Base-by-base conservation (phyloP, 2,888 invertebrate species). In the Chrysotoxum bicinctum region DNA sequence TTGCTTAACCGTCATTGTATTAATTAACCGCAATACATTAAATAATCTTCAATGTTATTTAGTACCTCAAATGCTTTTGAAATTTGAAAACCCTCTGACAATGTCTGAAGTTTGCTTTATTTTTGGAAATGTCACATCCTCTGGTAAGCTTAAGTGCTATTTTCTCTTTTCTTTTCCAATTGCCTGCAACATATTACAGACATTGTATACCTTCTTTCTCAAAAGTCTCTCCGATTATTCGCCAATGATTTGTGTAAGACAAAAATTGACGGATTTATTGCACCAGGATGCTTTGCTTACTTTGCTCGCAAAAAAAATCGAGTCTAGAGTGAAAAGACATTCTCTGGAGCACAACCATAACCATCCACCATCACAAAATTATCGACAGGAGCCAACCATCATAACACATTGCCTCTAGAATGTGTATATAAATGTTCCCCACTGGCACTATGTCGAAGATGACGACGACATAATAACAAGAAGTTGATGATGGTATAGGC, bases 231-330 rank as follows among this genome's bases (percentile, higher is more conserved):
- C 14, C 14, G 4, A 14, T 14, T 14, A 43, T 43, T 43, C 16
- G 7, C 43, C 43, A n/a, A 16, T 43, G 72, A 68, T 76, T 72
- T 60, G 60, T 52, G 37, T 40, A 60, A 50, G 82, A 77, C 68
- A 62, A 76, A 73, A 72, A 26, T 73, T 82, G 82, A 82, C 37
- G 73, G 62, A 82, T 82, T 82, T 82, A 82, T 82, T 82, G 68
- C 73, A 77, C 73, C 73, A 62, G 23, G 73, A 77, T 73, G 54
- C 21, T 14, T 19, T 12, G n/a, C n/a, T 26, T 73, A 43, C 70
- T 66, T 76, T 58, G 43, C 68, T 32, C 21, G 23, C 35, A 72
- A 23, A 60, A 58, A 14, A 60, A 16, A 56, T 5, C 9, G 30
- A 16, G 19, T 0, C 16, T 3, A 32, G 19, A 73, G 26, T 35